Evolutionary conservation across 2,888 invertebrate genomes (phyloP).

Genomic region (Noctua comes): DNA sequence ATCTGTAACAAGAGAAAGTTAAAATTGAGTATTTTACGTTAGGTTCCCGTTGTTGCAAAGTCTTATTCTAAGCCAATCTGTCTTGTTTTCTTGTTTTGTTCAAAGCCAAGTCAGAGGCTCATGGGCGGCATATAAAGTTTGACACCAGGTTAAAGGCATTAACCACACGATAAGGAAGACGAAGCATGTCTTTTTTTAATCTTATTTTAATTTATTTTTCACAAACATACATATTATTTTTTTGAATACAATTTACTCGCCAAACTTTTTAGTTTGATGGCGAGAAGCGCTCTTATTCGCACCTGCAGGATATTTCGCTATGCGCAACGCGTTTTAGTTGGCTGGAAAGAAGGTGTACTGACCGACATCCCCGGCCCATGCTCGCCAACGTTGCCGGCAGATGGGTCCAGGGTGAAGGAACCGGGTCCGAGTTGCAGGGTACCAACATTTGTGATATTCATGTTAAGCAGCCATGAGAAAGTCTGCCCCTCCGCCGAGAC

Average conservation of each 20-base stretch:
- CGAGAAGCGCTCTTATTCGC: conserved; percentile 31
- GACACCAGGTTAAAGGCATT: too few relatives aligned
- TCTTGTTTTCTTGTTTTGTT: too few relatives aligned
- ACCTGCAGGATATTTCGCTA: conserved; percentile 51
- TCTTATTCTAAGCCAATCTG: too few relatives aligned
- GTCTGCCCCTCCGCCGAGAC: conserved; percentile 91
- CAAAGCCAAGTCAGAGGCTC: too few relatives aligned
- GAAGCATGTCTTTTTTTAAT: not conserved
- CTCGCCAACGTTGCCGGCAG: conserved; percentile 90
- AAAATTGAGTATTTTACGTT: conserved; percentile 1
- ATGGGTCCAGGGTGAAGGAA: conserved; percentile 91
- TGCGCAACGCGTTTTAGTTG: conserved; percentile 40
- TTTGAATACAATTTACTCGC: too few relatives aligned
- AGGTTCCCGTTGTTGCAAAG: not conserved
- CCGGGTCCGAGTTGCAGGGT: conserved; percentile 90
- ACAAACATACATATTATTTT: too few relatives aligned
- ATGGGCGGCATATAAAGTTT: too few relatives aligned
- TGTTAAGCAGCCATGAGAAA: conserved; percentile 92
- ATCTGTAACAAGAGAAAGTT: conserved; percentile 87
- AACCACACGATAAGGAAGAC: too few relatives aligned
- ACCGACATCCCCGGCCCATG: conserved; percentile 92
- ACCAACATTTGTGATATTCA: conserved; percentile 90
- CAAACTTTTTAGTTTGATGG: too few relatives aligned
- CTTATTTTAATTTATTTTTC: too few relatives aligned
- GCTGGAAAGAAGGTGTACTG: conserved; percentile 73